These are phyloP conservation scores for Parus major DNA, from an alignment of 2,113 vertebrate genomes.

Conservation along the genomic window DNA sequence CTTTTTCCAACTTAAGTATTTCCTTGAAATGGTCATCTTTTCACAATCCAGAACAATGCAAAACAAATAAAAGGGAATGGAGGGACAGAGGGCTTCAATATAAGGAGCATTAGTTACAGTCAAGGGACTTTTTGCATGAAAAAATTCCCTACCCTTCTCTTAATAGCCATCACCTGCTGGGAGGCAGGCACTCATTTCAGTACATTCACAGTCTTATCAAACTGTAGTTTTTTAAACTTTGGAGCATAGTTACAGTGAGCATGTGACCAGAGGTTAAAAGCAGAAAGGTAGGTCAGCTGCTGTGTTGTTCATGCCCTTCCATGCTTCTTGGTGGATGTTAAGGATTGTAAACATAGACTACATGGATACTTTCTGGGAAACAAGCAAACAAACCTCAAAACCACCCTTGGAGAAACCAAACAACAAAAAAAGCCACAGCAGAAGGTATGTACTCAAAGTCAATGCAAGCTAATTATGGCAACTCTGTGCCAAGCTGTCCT, in stretches of 20 bases:
- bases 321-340: neutral
- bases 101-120: neutral
- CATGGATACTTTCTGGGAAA: neutral
- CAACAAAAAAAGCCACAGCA: neutral
- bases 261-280: neutral
- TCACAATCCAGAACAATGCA: neutral
- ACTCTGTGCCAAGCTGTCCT: neutral
- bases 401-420: neutral
- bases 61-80: neutral
- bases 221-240: neutral
- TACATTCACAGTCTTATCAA: neutral
- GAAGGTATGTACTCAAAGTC: neutral
- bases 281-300: neutral
- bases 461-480: neutral
- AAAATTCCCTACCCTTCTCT: neutral
- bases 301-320: neutral
- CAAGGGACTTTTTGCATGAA: neutral
- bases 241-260: fast-evolving
- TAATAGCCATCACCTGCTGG: neutral
- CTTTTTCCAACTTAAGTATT: neutral
- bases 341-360: neutral
- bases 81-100: neutral
- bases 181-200: neutral
- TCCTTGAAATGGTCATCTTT: neutral
- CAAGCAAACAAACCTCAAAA: neutral